Percentiles rank a stretch among this genome's conserved stretches.
These are phyloP conservation scores for Semnopithecus entellus DNA, from an alignment of 2,113 vertebrate genomes.

Conservation along the genomic window DNA sequence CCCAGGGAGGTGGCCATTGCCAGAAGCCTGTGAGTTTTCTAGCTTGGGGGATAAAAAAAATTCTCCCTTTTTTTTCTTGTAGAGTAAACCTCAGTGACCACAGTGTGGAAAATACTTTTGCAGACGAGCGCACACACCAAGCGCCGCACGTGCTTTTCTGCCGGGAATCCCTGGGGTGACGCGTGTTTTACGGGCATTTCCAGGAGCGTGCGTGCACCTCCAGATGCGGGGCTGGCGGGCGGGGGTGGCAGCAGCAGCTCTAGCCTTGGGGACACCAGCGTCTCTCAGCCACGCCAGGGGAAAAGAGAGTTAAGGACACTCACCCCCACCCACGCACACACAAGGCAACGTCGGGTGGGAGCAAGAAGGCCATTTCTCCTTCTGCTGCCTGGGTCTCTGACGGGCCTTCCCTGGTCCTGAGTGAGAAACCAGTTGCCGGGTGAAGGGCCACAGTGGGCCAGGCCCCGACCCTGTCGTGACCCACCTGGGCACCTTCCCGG, in stretches of 20 bases:
- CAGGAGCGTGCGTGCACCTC: not conserved
- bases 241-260: not conserved
- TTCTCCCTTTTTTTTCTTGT: not conserved
- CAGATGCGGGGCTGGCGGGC: not conserved
- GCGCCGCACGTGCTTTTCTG: not conserved
- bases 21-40: not conserved
- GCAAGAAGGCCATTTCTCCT: not conserved
- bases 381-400: not conserved
- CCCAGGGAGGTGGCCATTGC: fast-evolving
- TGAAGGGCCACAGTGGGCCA: not conserved
- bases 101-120: not conserved
- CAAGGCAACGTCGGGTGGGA: not conserved
- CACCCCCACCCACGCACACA: too few species aligned
- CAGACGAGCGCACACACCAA: not conserved
- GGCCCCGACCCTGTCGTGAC: not conserved
- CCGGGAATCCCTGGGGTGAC: not conserved
- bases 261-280: not conserved
- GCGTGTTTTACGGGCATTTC: not conserved
- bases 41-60: not conserved
- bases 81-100: not conserved
- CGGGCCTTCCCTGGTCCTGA: too few species aligned
- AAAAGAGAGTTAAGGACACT: not conserved
- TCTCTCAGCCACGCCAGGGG: not conserved
- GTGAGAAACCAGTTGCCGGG: too few species aligned
- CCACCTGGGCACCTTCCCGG: not conserved